A percentile compares a stretch with the other conserved stretches of the same genome.
These are phyloP conservation scores for Crossaster papposus DNA, from an alignment of 53 echinoderm and acorn worm species.

Conservation along the genomic window DNA sequence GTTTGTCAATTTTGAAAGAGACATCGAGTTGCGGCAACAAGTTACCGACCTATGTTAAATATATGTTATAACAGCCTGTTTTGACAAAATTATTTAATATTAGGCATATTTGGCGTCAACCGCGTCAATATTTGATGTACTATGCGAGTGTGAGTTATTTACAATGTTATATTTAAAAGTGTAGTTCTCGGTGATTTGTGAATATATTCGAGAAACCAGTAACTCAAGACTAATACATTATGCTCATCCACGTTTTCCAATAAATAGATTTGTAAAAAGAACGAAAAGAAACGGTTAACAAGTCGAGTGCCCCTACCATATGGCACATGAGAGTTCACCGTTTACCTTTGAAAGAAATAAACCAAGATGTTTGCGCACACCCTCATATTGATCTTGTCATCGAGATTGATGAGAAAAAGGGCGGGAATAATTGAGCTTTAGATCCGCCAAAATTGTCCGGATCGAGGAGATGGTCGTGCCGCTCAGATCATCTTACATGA, in stretches of 20 bases:
- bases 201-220: not conserved
- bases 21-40: too few relatives aligned
- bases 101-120: too few relatives aligned
- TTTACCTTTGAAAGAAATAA: not conserved
- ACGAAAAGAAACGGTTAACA: not conserved
- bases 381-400: slow-evolving; percentile 33
- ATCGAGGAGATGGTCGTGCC: not conserved
- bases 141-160: not conserved
- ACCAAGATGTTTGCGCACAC: slow-evolving; percentile 25
- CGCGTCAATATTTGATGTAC: not conserved
- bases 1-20: too few relatives aligned
- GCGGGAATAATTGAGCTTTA: slow-evolving; percentile 6
- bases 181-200: not conserved
- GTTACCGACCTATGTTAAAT: too few relatives aligned
- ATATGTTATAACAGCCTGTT: too few relatives aligned
- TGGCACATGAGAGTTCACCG: not conserved
- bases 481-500: slow-evolving; percentile 39
- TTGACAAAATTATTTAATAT: too few relatives aligned
- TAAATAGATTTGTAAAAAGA: not conserved
- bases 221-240: not conserved
- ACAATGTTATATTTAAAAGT: not conserved
- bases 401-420: slow-evolving; percentile 9
- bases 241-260: not conserved
- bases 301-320: slow-evolving; percentile 12
- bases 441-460: not conserved